Conservation (phyloP, 2,797 vertebrate species). For the Graptemys geographica region DNA sequence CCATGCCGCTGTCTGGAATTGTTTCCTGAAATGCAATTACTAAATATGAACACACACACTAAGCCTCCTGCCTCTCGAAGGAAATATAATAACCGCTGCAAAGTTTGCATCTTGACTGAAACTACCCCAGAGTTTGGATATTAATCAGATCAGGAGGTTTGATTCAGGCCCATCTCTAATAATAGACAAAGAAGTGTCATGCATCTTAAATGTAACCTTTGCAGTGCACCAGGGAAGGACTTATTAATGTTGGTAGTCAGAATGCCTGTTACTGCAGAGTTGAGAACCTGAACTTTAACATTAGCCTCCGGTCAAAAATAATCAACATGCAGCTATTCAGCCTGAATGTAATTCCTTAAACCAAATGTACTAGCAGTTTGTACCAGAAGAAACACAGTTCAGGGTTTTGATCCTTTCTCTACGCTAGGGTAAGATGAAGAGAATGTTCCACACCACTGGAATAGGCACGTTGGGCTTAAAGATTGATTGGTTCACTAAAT, state of each 20-base stretch:
- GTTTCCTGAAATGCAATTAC: slow-evolving; percentile 11
- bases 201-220: neutral
- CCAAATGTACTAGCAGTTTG: neutral
- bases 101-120: neutral
- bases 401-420: neutral
- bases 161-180: neutral
- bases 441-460: neutral
- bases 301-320: neutral
- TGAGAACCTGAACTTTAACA: neutral
- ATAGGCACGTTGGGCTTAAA: neutral
- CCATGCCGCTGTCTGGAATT: neutral
- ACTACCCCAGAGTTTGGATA: neutral
- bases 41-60: neutral
- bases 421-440: accelerated
- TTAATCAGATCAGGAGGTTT: neutral
- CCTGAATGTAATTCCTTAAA: neutral
- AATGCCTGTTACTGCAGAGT: neutral
- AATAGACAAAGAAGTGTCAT: neutral
- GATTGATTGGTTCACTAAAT: too few species aligned
- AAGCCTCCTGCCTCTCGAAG: neutral
- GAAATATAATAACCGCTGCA: neutral
- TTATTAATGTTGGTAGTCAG: slow-evolving; percentile 6
- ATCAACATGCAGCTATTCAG: neutral
- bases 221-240: neutral
- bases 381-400: accelerated